A percentile compares a stretch with the other conserved stretches of the same genome.
Evolutionary conservation across 2,888 invertebrate genomes (phyloP).

Genomic region (Pammene aurita): DNA sequence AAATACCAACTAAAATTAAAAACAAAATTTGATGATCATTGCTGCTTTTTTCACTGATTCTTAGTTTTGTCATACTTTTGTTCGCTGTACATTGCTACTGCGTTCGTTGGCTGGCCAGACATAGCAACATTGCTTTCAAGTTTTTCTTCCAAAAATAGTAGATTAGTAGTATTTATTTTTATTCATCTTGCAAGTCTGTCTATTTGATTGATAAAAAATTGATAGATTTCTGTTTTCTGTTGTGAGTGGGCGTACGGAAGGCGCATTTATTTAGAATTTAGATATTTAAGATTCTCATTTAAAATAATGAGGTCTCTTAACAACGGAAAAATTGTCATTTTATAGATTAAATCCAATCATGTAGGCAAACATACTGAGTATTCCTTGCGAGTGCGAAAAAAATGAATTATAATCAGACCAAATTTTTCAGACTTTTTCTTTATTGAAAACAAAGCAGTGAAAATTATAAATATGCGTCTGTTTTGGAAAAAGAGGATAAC

Average conservation of each 20-base stretch:
- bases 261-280: constrained; percentile 20
- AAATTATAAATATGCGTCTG: constrained; percentile 25
- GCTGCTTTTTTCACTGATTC: too few species aligned
- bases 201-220: constrained; percentile 41
- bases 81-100: too few species aligned
- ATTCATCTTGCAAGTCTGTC: constrained; percentile 18
- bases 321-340: constrained; percentile 2
- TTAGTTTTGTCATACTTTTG: too few species aligned
- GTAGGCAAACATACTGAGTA: background rate
- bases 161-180: constrained; percentile 14
- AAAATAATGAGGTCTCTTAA: constrained; percentile 10
- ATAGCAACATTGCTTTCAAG: background rate
- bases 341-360: background rate
- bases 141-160: background rate
- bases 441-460: constrained; percentile 35
- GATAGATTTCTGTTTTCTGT: constrained; percentile 42
- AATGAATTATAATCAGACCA: constrained; percentile 25
- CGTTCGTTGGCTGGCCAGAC: too few species aligned
- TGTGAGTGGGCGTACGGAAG: constrained; percentile 41
- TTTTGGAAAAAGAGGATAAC: constrained; percentile 9
- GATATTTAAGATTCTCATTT: constrained; percentile 3
- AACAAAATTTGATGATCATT: too few species aligned
- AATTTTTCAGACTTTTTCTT: constrained; percentile 19
- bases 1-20: too few species aligned
- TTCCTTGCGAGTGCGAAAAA: constrained; percentile 11